Evolutionary conservation across 2,113 vertebrate species (phyloP), one percentile per base, ranked within the genome.

Genomic region (Upupa epops): DNA sequence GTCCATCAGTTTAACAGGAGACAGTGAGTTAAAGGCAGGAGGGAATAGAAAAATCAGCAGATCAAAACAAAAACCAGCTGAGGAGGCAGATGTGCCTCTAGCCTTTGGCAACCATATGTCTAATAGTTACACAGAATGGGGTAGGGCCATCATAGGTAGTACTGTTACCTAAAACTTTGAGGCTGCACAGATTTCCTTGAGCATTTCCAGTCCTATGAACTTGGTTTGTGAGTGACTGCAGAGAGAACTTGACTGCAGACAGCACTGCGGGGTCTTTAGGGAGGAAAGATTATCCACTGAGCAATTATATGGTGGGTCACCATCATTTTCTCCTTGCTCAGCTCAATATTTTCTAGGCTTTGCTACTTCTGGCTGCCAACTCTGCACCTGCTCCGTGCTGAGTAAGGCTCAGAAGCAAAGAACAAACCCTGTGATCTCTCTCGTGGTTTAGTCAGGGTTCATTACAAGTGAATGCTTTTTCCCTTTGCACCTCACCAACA

Each of bases 211-310:
- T 7, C 8, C 54, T 51, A 7, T 34, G 58, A 76, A 58, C 51
- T 81, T 0, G 0, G 21, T 65, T 64, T 68, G 55, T 9, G 74
- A 84, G 48, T 3, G 15, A 21, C 36, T 75, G 86, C 55, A 83
- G 45, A 5, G 17, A 45, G 16, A 65, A 17, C 46, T 65, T 0
- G 4, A 25, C 76, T 77, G 49, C 65, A 86, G 65, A 58, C 45
- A 83, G 69, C 8, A 0, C 79, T 64, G 56, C 17, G n/a, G 28
- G 61, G 60, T 61, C 83, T 69, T 32, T 21, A 42, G 61, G 92
- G 63, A 84, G 63, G 74, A 89, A 93, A 89, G 81, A 87, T 84
- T 72, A 86, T 89, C 86, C 65, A n/a, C n/a, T 25, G 45, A 83
- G 29, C 56, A 88, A 79, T 89, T 86, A 75, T 20, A 21, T 59